Evolutionary conservation across 1,140 invertebrate genomes (phyloP), one percentile per base, ranked within the genome.

Genomic region (Scaptomyza pallida): DNA sequence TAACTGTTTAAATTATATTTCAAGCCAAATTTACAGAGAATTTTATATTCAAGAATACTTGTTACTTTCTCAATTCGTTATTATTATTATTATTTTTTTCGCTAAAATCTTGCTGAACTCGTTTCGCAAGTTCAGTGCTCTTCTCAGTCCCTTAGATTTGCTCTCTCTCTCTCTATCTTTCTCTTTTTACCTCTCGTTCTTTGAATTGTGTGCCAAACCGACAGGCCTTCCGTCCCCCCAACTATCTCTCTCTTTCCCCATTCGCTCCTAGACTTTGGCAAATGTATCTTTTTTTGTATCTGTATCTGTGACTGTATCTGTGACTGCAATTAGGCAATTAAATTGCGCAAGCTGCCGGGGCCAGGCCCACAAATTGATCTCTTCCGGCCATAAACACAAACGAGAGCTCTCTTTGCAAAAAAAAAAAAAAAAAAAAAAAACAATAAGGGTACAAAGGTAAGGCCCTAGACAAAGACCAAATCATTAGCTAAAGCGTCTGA

Each of bases 281-380:
- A 16, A 21, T 37, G 9, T 44, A 35, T 12, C 13, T 62, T 23
- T 43, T 40, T 21, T 2, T 59, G 15, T 62, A 48, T 44, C 17
- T 59, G 30, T 43, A 40, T 10, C 35, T 75, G 41, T 65, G 26
- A 30, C 21, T 59, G 52, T 48, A 35, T 30, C 60, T 47, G 41
- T 33, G 16, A 33, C 45, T 41, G 61, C 50, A 79, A 78, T 79
- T 80, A 70, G 59, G 51, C 67, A 70, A 51, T 64, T 70, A 64
- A 70, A 70, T 70, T 70, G 67, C 67, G 60, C 67, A 70, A 70
- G 60, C 60, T 50, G 59, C 59, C 67, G 60, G 41, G 60, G 48
- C 57, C 65, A 69, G 59, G 65, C 59, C 65, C 59, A 62, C 72
- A 79, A 78, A 77, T 78, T 78, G 75, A 78, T 60, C 47, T 68